phyloP scores from a whole-genome alignment of 2,888 invertebrate species.

The Ariolimax columbianus region DNA sequence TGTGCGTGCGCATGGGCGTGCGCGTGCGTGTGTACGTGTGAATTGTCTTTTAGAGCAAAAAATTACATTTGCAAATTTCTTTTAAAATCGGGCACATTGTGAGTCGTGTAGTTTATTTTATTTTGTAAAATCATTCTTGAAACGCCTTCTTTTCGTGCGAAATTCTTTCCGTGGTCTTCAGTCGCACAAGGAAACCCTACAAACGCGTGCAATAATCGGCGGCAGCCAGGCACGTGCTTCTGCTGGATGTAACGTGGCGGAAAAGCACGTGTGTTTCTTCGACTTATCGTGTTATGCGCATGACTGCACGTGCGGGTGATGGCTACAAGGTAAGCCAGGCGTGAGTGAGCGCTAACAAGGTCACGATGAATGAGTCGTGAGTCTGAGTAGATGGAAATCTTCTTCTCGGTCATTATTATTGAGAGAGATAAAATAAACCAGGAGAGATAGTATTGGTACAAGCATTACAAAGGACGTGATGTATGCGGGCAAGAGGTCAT shows the following conservation, averaged over 20 bases:
- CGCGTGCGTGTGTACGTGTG: no score
- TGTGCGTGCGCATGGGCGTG: no score
- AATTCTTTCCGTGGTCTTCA: background rate
- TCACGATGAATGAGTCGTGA: background rate
- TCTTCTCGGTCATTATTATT: background rate
- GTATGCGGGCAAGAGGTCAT: no score
- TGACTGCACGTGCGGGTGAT: background rate
- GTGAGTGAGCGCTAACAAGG: slow-evolving; percentile 23
- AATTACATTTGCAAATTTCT: no score
- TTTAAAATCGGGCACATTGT: no score
- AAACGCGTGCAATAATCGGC: background rate
- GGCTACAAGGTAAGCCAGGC: background rate
- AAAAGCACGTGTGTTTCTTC: background rate
- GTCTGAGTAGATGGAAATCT: background rate
- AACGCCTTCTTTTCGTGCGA: no score
- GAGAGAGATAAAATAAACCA: background rate
- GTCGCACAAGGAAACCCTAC: background rate
- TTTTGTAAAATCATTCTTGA: no score
- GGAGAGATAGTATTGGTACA: background rate
- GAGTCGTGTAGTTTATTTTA: no score
- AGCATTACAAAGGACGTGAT: no score
- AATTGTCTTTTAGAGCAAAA: no score
- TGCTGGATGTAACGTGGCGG: background rate
- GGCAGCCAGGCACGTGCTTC: background rate
- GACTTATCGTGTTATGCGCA: slow-evolving; percentile 17